Evolutionary conservation across 2,888 invertebrate species (phyloP), one percentile per base, ranked within the genome.

Genomic region (Criorhina ranunculi): DNA sequence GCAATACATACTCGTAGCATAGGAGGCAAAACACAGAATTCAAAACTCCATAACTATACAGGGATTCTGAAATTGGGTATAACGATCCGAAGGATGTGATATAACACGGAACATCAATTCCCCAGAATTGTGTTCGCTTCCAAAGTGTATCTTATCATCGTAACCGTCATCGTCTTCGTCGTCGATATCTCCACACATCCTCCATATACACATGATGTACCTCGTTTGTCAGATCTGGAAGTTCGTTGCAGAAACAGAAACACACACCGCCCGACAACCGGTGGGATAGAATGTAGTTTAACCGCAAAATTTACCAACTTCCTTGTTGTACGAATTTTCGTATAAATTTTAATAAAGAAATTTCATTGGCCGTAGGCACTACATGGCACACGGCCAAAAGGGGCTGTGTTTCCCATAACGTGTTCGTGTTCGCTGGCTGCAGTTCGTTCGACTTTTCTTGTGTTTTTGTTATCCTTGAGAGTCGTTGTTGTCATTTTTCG

Each of bases 341-440:
- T 87, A 87, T 87, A 87, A 87, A 87, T 87, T 88, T 86, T 87
- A 86, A 87, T 87, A 88, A 87, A 87, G 83, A 83, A 86, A 87
- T 87, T 87, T 87, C 87, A 88, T 88, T 88, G 88, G 88, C 87
- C 86, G 87, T 87, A 87, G 88, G 88, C 88, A 87, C 86, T 87
- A 88, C 87, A 88, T 88, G 88, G 88, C 88, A 88, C 72, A 86
- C 77, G 83, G 88, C 88, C 88, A 88, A 87, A 88, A 87, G 80
- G 86, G 88, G 88, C 73, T 87, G 87, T 86, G 67, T 55, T 72
- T 69, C 40, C 76, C 44, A 66, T 53, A 69, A n/a, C 53, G 46
- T 59, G 66, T 51, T 69, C 33, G 33, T 49, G 53, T 49, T 75
- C 31, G 72, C 49, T 83, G 66, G 44, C 31, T 51, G 37, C 53